Conservation (phyloP, 2,888 invertebrate genomes). For the Ferdinandea cuprea region DNA sequence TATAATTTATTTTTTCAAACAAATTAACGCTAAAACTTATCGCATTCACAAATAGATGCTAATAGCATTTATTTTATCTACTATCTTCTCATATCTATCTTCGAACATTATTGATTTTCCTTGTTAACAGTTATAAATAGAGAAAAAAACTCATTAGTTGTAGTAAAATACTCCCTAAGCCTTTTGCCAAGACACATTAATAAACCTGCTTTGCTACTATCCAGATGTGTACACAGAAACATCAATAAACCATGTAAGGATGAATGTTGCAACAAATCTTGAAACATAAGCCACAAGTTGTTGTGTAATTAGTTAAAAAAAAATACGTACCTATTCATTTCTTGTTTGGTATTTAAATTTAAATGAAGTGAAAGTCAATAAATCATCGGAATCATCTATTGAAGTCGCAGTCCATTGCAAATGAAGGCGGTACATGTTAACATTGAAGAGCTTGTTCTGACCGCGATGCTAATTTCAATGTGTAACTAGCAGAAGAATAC, state of each 20-base stretch:
- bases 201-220: conserved; percentile 19
- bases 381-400: conserved; percentile 22
- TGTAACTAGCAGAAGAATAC: no score
- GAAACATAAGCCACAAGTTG: conserved; percentile 10
- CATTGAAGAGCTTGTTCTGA: no score
- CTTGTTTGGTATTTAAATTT: conserved; percentile 37
- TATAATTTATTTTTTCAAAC: background rate
- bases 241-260: background rate
- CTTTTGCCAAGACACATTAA: no score
- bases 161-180: no score
- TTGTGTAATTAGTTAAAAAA: conserved; percentile 15
- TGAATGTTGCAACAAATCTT: conserved; percentile 18
- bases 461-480: no score
- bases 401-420: background rate
- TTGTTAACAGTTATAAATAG: background rate
- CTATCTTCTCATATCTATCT: no score
- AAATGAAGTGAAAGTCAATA: conserved; percentile 56
- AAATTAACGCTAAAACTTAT: background rate
- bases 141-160: background rate
- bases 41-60: no score
- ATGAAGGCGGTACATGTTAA: no score
- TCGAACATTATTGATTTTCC: background rate
- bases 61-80: no score
- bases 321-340: background rate
- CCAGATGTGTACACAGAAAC: background rate